Evolutionary conservation across 2,888 invertebrate species (phyloP).

Genomic region (Machimus atricapillus): DNA sequence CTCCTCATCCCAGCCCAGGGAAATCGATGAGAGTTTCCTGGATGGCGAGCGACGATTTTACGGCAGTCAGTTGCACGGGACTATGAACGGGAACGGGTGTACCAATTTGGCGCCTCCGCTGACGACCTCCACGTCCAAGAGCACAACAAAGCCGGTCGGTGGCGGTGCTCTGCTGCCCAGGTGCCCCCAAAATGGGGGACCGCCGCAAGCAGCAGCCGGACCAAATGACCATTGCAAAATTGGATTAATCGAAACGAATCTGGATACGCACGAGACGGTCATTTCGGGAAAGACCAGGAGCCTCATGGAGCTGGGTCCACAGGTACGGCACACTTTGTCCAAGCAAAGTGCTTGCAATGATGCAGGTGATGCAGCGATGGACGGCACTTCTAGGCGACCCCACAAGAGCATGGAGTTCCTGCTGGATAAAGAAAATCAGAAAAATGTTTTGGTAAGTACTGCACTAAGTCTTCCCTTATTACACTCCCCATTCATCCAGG

Average conservation of each 20-base stretch:
- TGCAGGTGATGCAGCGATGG: constrained; percentile 51
- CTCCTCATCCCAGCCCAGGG: constrained; percentile 49
- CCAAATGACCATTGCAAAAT: constrained; percentile 58
- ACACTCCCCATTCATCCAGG: not conserved
- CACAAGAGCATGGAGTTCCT: constrained; percentile 96
- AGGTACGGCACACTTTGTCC: constrained; percentile 48
- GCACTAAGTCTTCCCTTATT: not conserved
- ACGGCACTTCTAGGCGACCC: constrained; percentile 64
- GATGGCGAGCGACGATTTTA: constrained; percentile 53
- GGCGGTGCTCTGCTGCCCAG: not conserved
- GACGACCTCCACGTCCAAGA: not conserved
- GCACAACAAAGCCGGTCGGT: not conserved
- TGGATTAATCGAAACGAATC: constrained; percentile 89
- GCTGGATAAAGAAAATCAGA: constrained; percentile 90
- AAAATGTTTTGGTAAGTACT: constrained; percentile 80
- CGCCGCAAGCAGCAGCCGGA: constrained; percentile 7
- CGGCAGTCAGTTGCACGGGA: constrained; percentile 56
- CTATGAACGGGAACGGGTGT: constrained; percentile 54
- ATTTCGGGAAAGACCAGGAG: constrained; percentile 71
- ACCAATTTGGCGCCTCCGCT: constrained; percentile 40
- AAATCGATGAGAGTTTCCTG: constrained; percentile 52
- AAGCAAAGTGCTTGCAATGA: constrained; percentile 39
- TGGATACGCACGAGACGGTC: constrained; percentile 77
- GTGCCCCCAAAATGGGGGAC: not conserved
- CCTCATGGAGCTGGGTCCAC: constrained; percentile 69